Base-by-base conservation (phyloP, 37 sponge, comb jelly and placozoan species). In the Dysidea cf. avara region DNA sequence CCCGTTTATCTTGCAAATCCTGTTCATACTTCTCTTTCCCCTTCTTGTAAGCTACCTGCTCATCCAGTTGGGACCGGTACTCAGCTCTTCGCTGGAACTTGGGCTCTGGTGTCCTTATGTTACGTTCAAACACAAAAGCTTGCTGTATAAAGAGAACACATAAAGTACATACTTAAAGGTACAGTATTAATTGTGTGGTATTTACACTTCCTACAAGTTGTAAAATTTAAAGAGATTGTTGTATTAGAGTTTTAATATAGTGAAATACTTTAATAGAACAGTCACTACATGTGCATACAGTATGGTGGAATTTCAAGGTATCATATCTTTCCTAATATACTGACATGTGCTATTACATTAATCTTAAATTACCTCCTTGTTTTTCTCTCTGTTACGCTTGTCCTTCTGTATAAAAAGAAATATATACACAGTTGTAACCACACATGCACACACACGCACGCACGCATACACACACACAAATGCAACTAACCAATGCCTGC, bases 91-190 rank as follows among this genome's bases (percentile, higher is more conserved):
- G 80, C 34, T 34, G n/a, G 35, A 47, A 25, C 55, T 56, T 46
- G 2, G 66, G 60, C 4, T n/a, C n/a, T n/a, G 86, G 86, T 40
- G 87, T 86, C 22, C 76, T 49, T 5, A 64, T 21, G 63, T 88
- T 83, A 16, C 75, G 63, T 7, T 84, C 72, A 56, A 94, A 90
- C 52, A 94, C 71, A 57, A 83, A 90, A 25, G 90, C 86, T 18
- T 79, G 76, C 83, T 94, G 75, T 29, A 69, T 22, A 49, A 24
- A 53, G 30, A 53, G 48, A 3, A 59, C n/a, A n/a, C 22, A 20
- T 29, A 32, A 32, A 16, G 49, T 5, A 28, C 3, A 39, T 36
- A 38, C 3, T 1, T 46, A 3, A 36, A 25, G 21, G 3, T 7
- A 20, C 37, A 3, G 56, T 22, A 22, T 26, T 55, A 26, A 17